These are phyloP conservation scores for Aphrocallistes beatrix DNA, from an alignment of 37 sponge, comb jelly and placozoan species.

Conservation along the genomic window DNA sequence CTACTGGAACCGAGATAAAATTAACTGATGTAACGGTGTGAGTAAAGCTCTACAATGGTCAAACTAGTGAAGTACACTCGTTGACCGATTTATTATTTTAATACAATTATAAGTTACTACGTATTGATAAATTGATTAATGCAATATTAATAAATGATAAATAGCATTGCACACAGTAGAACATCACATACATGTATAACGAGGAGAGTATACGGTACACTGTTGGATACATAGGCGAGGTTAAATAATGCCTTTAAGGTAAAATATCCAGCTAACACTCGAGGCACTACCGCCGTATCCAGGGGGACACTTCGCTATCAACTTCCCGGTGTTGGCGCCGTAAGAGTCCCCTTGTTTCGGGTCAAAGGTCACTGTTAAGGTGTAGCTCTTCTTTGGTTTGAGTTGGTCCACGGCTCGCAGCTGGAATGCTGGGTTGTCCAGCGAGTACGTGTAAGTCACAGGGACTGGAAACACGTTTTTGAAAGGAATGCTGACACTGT, in stretches of 20 bases:
- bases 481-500: slow-evolving; percentile 74
- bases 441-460: slow-evolving; percentile 52
- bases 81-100: too few species aligned
- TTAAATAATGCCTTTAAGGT: slow-evolving; percentile 61
- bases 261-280: slow-evolving; percentile 69
- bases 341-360: slow-evolving; percentile 43
- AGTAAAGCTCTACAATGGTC: too few species aligned
- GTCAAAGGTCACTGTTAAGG: slow-evolving; percentile 70
- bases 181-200: neutral
- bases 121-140: too few species aligned
- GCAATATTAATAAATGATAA: too few species aligned
- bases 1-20: too few species aligned
- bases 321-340: slow-evolving; percentile 60
- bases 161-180: too few species aligned
- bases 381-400: slow-evolving; percentile 69
- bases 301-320: slow-evolving; percentile 50
- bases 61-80: too few species aligned
- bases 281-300: slow-evolving; percentile 21
- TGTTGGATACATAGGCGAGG: neutral
- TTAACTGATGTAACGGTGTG: too few species aligned
- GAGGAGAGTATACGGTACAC: too few species aligned
- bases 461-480: slow-evolving; percentile 73
- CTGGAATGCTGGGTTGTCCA: slow-evolving; percentile 79
- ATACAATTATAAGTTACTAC: too few species aligned
- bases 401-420: slow-evolving; percentile 66